Evolutionary conservation across 2,113 vertebrate genomes (phyloP).

Genomic region (Lampris megalopsis): DNA sequence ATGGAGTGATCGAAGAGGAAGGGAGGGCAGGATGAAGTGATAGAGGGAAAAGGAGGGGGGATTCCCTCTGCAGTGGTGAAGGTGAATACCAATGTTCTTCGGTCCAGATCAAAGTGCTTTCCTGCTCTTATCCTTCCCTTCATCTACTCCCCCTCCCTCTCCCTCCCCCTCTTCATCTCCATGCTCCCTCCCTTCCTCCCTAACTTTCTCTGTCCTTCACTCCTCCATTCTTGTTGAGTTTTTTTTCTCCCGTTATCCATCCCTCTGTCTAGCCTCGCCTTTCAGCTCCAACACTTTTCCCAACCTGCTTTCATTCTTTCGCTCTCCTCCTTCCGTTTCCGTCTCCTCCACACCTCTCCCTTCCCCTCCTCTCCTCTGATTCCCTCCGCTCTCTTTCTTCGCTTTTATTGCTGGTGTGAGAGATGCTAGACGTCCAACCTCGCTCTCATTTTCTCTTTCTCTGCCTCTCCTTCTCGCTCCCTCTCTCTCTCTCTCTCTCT

Average conservation of each 20-base stretch:
- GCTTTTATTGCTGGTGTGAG: slow-evolving; percentile 37
- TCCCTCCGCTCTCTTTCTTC: slow-evolving; percentile 30
- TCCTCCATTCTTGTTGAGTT: slow-evolving; percentile 11
- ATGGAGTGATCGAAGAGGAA: slow-evolving; percentile 6
- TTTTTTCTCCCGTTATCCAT: slow-evolving; percentile 14
- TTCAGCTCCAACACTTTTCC: slow-evolving; percentile 23
- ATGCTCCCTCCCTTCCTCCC: not conserved
- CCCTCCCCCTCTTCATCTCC: slow-evolving; percentile 19
- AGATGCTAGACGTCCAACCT: slow-evolving; percentile 38
- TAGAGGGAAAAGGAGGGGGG: not conserved
- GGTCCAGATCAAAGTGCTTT: slow-evolving; percentile 63
- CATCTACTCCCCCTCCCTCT: slow-evolving; percentile 18
- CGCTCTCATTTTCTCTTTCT: slow-evolving; percentile 5
- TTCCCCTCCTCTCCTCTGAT: slow-evolving; percentile 1
- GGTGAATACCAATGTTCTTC: slow-evolving; percentile 65
- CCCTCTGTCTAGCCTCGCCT: slow-evolving; percentile 32
- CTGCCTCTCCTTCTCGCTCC: slow-evolving; percentile 8
- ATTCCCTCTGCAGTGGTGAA: slow-evolving; percentile 33
- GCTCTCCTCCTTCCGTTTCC: not conserved
- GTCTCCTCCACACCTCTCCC: not conserved
- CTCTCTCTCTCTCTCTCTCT: slow-evolving; percentile 11
- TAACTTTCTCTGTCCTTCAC: slow-evolving; percentile 28
- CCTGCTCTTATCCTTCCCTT: slow-evolving; percentile 46
- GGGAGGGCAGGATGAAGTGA: slow-evolving; percentile 5
- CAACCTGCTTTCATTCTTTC: slow-evolving; percentile 17